These are phyloP conservation scores for Stomatorhinus walkeri DNA, from an alignment of 2,797 vertebrate species.

Conservation along the genomic window DNA sequence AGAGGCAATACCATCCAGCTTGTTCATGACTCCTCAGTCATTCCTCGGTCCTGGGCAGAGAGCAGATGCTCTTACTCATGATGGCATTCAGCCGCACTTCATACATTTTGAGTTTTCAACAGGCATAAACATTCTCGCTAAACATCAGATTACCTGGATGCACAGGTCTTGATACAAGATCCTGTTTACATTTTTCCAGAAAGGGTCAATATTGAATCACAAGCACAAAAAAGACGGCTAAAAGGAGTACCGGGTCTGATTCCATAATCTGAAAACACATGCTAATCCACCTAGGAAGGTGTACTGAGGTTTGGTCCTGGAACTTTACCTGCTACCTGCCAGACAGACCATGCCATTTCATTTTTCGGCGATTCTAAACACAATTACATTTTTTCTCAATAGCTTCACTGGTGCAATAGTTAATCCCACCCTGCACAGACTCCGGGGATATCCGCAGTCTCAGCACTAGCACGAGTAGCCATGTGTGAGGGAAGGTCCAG, in stretches of 20 bases:
- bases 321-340: background rate
- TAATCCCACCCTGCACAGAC: background rate
- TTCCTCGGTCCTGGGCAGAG: background rate
- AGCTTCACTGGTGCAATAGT: background rate
- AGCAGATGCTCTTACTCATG: background rate
- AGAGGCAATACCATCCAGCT: background rate
- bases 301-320: background rate
- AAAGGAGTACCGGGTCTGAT: background rate
- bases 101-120: background rate
- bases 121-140: background rate
- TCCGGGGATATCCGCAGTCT: background rate
- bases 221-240: background rate
- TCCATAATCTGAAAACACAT: background rate
- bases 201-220: background rate
- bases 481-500: background rate
- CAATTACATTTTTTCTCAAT: background rate
- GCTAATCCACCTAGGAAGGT: background rate
- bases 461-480: background rate
- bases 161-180: background rate
- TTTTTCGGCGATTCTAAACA: background rate
- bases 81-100: background rate
- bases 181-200: background rate
- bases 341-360: background rate
- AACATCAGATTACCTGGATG: background rate
- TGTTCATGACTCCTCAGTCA: background rate